A percentile compares a stretch with the other conserved stretches of the same genome.
Evolutionary conservation across 2,888 invertebrate species (phyloP).

Genomic region (Alsophila aescularia): DNA sequence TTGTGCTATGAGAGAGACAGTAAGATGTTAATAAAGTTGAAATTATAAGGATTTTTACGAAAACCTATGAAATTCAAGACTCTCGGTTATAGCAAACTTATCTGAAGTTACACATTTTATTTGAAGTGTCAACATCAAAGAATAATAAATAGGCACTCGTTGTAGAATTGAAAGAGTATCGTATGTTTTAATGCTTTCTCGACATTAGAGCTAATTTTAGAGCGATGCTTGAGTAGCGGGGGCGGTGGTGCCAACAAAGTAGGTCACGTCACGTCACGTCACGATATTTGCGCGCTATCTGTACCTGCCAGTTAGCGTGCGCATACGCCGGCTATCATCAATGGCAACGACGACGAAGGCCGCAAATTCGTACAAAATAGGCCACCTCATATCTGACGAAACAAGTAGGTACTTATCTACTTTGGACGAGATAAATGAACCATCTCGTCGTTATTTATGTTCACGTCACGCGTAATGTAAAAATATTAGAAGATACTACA

Average conservation of each 20-base stretch:
- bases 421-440: constrained; percentile 41
- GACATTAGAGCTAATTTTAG: constrained; percentile 71
- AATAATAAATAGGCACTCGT: background rate
- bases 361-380: constrained; percentile 44
- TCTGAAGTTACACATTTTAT: background rate
- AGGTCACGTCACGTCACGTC: too few relatives aligned
- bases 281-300: constrained; percentile 62
- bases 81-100: too few relatives aligned
- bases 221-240: constrained; percentile 60
- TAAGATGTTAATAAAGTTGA: background rate
- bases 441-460: constrained; percentile 43
- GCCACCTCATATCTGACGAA: constrained; percentile 43
- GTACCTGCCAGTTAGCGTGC: constrained; percentile 40
- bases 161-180: background rate
- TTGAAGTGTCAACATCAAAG: background rate
- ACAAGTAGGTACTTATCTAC: constrained; percentile 38
- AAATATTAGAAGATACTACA: constrained; percentile 33
- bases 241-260: constrained; percentile 63
- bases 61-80: background rate
- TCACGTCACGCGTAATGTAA: constrained; percentile 31
- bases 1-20: too few relatives aligned
- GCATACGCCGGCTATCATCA: constrained; percentile 51
- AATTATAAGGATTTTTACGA: background rate
- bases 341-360: constrained; percentile 56
- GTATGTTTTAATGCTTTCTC: constrained; percentile 50